Percentiles rank a stretch among this genome's conserved stretches.
These are phyloP conservation scores for Drosophila rubida DNA, from an alignment of 2,888 invertebrate genomes.

Conservation along the genomic window DNA sequence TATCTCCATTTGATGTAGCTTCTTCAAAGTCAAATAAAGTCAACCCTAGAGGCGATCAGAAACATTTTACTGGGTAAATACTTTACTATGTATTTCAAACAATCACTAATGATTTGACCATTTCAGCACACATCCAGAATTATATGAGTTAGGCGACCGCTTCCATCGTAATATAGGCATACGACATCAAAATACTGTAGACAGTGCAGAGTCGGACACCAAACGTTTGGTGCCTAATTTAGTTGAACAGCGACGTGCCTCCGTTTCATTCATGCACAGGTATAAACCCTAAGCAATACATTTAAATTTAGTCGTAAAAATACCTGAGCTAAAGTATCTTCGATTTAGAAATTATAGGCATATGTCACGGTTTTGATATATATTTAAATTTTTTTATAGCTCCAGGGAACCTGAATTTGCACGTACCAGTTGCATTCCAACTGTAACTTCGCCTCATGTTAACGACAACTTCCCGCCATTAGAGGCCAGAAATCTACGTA, in stretches of 20 bases:
- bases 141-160: slow-evolving; percentile 88
- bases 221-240: slow-evolving; percentile 82
- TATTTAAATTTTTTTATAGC: slow-evolving; percentile 31
- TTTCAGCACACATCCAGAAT: slow-evolving; percentile 87
- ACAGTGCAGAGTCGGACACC: slow-evolving; percentile 87
- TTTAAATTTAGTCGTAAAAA: too few relatives aligned
- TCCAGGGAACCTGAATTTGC: slow-evolving; percentile 75
- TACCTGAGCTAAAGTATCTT: too few relatives aligned
- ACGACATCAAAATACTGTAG: slow-evolving; percentile 89
- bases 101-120: not conserved
- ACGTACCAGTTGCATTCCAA: slow-evolving; percentile 41
- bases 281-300: too few relatives aligned
- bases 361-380: too few relatives aligned
- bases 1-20: slow-evolving; percentile 12
- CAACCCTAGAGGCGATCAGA: slow-evolving; percentile 27
- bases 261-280: slow-evolving; percentile 83
- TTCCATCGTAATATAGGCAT: slow-evolving; percentile 88
- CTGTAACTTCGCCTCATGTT: slow-evolving; percentile 74
- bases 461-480: slow-evolving; percentile 46
- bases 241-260: slow-evolving; percentile 84
- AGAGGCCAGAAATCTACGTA: slow-evolving; percentile 34
- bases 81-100: not conserved
- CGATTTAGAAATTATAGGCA: too few relatives aligned
- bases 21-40: not conserved
- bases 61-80: slow-evolving; percentile 73